phyloP scores from a whole-genome alignment of 2,797 vertebrate species.

The Gobionotothen gibberifrons region DNA sequence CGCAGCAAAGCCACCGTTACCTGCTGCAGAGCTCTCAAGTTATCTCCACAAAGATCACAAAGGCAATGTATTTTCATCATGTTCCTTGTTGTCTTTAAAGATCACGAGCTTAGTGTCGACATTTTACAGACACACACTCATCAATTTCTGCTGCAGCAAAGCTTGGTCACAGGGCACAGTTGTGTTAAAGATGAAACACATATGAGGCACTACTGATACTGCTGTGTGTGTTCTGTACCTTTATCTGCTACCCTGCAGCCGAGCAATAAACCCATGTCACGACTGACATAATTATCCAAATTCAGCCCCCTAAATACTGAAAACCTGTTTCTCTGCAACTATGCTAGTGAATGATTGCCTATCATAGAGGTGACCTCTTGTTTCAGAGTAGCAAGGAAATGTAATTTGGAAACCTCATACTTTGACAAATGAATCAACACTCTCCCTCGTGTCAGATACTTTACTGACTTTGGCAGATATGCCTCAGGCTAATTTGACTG shows the following conservation, averaged over 20 bases:
- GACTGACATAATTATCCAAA: constrained; percentile 56
- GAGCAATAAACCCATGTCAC: constrained; percentile 39
- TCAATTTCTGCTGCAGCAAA: constrained; percentile 61
- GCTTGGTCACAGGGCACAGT: constrained; percentile 42
- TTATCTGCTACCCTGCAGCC: constrained; percentile 55
- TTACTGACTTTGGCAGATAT: constrained; percentile 63
- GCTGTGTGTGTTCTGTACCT: constrained; percentile 43
- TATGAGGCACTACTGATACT: constrained; percentile 8
- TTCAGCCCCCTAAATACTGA: constrained; percentile 50
- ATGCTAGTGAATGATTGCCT: constrained; percentile 74
- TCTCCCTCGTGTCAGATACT: constrained; percentile 66
- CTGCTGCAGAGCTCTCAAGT: constrained; percentile 55
- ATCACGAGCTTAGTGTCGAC: constrained; percentile 61
- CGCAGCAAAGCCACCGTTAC: constrained; percentile 52
- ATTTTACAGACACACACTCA: constrained; percentile 64
- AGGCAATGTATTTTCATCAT: constrained; percentile 70
- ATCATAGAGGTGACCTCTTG: constrained; percentile 62
- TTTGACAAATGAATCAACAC: constrained; percentile 79
- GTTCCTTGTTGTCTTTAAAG: constrained; percentile 60
- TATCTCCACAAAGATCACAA: constrained; percentile 66
- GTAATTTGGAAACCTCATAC: constrained; percentile 68
- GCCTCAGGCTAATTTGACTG: constrained; percentile 61
- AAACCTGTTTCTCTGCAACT: constrained; percentile 51
- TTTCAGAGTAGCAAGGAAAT: constrained; percentile 55
- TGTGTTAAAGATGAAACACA: constrained; percentile 53